These are phyloP conservation scores for Halocynthia roretzi DNA, from an alignment of 23 tunicate species.

Conservation along the genomic window DNA sequence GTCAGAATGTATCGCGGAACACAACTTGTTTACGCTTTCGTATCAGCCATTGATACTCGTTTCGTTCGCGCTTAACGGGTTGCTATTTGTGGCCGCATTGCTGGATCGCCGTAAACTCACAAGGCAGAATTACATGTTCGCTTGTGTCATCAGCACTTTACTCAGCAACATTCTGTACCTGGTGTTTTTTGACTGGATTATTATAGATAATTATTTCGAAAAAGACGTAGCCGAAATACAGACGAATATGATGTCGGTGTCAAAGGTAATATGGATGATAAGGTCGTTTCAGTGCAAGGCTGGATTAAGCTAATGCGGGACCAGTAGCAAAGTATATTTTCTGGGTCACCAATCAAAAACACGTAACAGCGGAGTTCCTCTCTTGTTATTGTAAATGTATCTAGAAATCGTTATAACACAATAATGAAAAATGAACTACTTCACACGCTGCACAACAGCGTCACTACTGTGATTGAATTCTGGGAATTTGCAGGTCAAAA, in stretches of 20 bases:
- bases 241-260: too few relatives aligned
- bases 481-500: too few relatives aligned
- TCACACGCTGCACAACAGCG: not conserved
- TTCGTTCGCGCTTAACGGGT: constrained; percentile 23
- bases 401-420: too few relatives aligned
- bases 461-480: not conserved
- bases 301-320: not conserved
- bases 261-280: too few relatives aligned
- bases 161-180: constrained; percentile 57
- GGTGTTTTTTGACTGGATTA: constrained; percentile 42
- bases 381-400: too few relatives aligned
- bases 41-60: constrained; percentile 38
- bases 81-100: constrained; percentile 44
- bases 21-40: not conserved
- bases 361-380: too few relatives aligned
- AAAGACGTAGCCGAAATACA: not conserved
- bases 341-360: not conserved
- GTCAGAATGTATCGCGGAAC: too few relatives aligned
- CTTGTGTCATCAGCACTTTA: constrained; percentile 63
- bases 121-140: constrained; percentile 62
- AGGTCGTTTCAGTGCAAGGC: not conserved
- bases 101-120: constrained; percentile 50
- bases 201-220: constrained; percentile 36
- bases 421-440: not conserved
- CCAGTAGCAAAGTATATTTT: not conserved